A percentile compares a stretch with the other conserved stretches of the same genome.
Evolutionary conservation across 2,113 vertebrate species (phyloP).

Genomic region (Pica pica): DNA sequence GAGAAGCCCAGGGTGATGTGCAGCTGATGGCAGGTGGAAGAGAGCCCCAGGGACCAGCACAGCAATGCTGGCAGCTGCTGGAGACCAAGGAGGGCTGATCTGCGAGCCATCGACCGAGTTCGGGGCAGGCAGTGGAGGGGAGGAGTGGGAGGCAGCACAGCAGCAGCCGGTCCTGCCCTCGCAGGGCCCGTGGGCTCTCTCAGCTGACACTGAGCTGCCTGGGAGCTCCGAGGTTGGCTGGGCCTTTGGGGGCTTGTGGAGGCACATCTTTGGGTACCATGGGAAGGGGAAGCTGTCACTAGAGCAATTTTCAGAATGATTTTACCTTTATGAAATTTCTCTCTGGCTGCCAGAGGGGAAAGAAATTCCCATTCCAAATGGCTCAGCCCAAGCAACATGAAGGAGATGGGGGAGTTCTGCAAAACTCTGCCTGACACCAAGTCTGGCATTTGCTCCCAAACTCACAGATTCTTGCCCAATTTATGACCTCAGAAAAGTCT

Average conservation of each 20-base stretch:
- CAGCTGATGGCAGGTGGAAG: accelerated
- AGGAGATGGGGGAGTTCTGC: not conserved
- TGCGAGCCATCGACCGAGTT: accelerated
- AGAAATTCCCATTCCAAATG: not conserved
- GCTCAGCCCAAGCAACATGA: accelerated
- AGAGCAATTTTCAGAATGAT: not conserved
- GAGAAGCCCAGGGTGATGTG: accelerated
- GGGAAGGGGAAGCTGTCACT: not conserved
- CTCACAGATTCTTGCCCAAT: not conserved
- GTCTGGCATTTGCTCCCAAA: not conserved
- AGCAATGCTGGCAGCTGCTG: not conserved
- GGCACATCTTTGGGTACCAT: not conserved
- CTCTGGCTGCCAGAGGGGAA: not conserved
- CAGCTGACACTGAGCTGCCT: not conserved
- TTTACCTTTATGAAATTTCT: not conserved
- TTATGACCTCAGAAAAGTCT: not conserved
- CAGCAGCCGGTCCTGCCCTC: accelerated
- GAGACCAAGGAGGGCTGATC: accelerated
- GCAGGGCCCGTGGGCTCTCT: accelerated
- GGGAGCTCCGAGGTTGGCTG: not conserved
- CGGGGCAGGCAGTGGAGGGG: no score
- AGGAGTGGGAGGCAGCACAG: not conserved
- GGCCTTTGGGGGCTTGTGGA: not conserved
- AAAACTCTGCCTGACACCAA: not conserved
- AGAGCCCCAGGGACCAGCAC: not conserved